Evolutionary conservation across 2,888 invertebrate species (phyloP).

Genomic region (Drosophila peninsularis): DNA sequence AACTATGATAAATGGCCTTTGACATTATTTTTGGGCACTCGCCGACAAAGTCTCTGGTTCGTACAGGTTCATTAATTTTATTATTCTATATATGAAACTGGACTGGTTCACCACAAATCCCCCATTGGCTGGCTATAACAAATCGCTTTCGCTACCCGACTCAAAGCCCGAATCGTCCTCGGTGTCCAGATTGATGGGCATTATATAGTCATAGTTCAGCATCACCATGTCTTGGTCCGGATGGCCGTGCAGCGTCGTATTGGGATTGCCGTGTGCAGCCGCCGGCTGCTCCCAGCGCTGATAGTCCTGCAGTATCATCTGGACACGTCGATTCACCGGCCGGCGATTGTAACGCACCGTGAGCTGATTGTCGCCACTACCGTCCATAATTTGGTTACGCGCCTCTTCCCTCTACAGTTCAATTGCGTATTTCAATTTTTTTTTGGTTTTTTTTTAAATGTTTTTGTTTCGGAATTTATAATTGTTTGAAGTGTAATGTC

Average conservation of each 20-base stretch:
- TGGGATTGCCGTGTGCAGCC: background rate
- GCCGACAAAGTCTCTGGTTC: constrained; percentile 4
- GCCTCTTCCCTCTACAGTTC: background rate
- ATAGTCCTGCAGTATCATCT: constrained; percentile 28
- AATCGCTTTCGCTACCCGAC: constrained; percentile 62
- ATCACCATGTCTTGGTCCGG: background rate
- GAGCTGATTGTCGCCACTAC: constrained; percentile 71
- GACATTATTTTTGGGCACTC: background rate
- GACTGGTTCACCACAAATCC: constrained; percentile 3
- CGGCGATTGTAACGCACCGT: constrained; percentile 16
- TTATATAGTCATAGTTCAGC: background rate
- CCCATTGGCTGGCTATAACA: constrained; percentile 20
- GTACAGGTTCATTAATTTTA: constrained; percentile 39
- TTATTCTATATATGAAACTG: constrained; percentile 34
- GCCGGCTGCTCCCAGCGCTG: constrained; percentile 22
- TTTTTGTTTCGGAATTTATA: constrained; percentile 1
- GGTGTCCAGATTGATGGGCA: background rate
- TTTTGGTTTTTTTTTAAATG: background rate
- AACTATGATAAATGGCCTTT: constrained; percentile 57
- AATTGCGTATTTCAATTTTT: background rate
- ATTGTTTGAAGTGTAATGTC: background rate
- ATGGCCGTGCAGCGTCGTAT: background rate
- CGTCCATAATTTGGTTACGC: constrained; percentile 56
- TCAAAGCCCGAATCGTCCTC: constrained; percentile 69
- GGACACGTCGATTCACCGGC: constrained; percentile 32